phyloP scores from a whole-genome alignment of 2,113 vertebrate species.

The Saccopteryx leptura region DNA sequence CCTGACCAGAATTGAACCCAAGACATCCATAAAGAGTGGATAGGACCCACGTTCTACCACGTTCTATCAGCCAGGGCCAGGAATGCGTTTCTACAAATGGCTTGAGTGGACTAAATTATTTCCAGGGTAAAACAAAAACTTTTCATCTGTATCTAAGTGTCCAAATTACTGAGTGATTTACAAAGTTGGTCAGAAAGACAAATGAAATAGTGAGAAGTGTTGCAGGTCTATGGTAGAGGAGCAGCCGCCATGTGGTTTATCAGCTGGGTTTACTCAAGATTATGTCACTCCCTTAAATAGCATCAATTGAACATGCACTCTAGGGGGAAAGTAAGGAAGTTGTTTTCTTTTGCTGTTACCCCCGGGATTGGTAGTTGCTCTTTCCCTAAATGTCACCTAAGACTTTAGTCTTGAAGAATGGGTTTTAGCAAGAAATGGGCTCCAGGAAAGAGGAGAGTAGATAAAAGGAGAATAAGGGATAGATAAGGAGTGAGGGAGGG shows the following conservation, averaged over 20 bases:
- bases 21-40: no score
- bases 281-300: neutral
- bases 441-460: neutral
- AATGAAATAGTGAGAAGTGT: neutral
- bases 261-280: constrained; percentile 42
- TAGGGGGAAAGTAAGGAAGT: neutral
- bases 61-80: no score
- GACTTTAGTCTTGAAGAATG: neutral
- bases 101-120: neutral
- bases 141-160: neutral
- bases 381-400: neutral
- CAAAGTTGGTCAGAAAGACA: constrained; percentile 49
- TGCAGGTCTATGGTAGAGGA: neutral
- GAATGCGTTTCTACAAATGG: neutral
- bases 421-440: neutral
- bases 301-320: neutral
- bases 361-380: neutral
- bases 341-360: neutral
- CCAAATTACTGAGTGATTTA: constrained; percentile 9
- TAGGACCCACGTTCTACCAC: no score
- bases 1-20: no score
- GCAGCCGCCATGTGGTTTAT: neutral
- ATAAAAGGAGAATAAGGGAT: neutral
- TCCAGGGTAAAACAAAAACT: neutral
- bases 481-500: neutral